Percentiles rank a stretch among this genome's conserved stretches.
Evolutionary conservation across 2,888 invertebrate species (phyloP).

Genomic region (Chelonus formosanus): DNA sequence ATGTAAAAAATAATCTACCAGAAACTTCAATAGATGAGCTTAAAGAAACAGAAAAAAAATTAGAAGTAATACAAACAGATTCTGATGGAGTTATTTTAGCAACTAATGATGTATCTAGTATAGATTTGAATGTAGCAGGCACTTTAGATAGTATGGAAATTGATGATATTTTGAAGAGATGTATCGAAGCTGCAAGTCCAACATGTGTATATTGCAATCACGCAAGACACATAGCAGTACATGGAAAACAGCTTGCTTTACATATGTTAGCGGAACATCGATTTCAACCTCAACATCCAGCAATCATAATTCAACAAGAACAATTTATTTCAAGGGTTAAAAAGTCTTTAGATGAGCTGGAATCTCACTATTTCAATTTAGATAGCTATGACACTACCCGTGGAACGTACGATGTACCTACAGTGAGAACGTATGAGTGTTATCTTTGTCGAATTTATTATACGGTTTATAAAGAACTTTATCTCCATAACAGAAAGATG

Average conservation of each 20-base stretch:
- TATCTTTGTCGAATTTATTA: conserved; percentile 79
- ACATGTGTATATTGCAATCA: conserved; percentile 87
- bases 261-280: conserved; percentile 84
- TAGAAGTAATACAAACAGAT: conserved; percentile 50
- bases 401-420: conserved; percentile 66
- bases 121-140: conserved; percentile 78
- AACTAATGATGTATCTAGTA: conserved; percentile 72
- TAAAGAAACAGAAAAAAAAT: neutral
- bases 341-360: conserved; percentile 71
- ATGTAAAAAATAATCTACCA: neutral
- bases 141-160: conserved; percentile 80
- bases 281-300: conserved; percentile 68
- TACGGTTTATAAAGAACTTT: conserved; percentile 80
- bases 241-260: conserved; percentile 80
- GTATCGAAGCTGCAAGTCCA: conserved; percentile 74
- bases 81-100: conserved; percentile 68
- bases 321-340: conserved; percentile 74
- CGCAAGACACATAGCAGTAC: conserved; percentile 84
- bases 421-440: conserved; percentile 82
- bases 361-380: conserved; percentile 75
- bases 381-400: conserved; percentile 75
- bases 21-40: neutral
- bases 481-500: conserved; percentile 86
- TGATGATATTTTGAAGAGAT: conserved; percentile 77
- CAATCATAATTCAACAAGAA: conserved; percentile 59